Percentiles rank a stretch among this genome's conserved stretches.
phyloP scores from a whole-genome alignment of 2,888 invertebrate genomes.

The Patella caerulea region DNA sequence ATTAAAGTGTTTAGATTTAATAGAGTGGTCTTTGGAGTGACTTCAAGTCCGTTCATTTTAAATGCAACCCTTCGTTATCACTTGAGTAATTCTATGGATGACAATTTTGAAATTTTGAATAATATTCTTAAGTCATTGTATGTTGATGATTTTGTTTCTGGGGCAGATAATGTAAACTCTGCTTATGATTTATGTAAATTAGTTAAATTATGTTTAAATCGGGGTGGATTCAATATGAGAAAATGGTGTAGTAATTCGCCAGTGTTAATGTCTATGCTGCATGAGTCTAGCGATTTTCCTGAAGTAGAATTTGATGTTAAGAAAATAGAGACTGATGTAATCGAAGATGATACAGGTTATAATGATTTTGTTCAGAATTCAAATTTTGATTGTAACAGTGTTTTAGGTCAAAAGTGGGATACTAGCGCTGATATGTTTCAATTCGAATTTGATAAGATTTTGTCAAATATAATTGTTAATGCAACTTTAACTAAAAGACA shows the following conservation, averaged over 20 bases:
- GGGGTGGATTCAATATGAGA: background rate
- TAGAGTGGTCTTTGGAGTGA: no score
- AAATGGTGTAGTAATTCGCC: slow-evolving; percentile 1
- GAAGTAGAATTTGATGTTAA: background rate
- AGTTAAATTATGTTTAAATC: background rate
- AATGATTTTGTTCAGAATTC: background rate
- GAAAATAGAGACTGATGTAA: background rate
- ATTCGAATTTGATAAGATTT: no score
- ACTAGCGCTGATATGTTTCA: no score
- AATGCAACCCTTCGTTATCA: no score
- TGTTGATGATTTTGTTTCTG: background rate
- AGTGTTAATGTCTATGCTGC: background rate
- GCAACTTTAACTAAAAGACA: background rate
- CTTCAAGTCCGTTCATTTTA: no score
- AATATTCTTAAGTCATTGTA: background rate
- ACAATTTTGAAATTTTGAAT: no score
- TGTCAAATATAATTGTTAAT: no score
- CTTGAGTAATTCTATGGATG: no score
- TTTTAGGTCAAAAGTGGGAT: no score
- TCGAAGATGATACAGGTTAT: background rate
- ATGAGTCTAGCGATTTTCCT: background rate
- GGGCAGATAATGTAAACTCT: background rate
- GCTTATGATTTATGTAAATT: background rate
- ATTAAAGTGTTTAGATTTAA: no score
- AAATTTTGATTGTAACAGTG: no score